A percentile compares a stretch with the other conserved stretches of the same genome.
These are phyloP conservation scores for Tetragonula clypearis DNA, from an alignment of 1,140 invertebrate species.

Conservation along the genomic window DNA sequence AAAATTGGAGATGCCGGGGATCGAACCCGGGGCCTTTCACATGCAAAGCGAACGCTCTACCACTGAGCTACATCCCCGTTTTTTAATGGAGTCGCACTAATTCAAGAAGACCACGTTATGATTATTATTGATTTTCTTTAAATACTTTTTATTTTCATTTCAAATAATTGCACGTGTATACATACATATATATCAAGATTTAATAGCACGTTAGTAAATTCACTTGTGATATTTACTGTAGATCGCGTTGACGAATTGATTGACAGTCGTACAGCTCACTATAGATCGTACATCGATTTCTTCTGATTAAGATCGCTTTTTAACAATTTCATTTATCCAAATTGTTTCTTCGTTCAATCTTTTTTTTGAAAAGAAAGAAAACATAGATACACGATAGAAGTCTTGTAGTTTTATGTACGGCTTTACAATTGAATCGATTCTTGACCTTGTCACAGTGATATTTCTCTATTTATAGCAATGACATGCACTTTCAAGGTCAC, in stretches of 20 bases:
- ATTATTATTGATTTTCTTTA: slow-evolving; percentile 7
- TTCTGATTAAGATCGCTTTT: neutral
- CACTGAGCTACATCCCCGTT: slow-evolving; percentile 81
- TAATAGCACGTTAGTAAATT: too few relatives aligned
- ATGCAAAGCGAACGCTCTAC: slow-evolving; percentile 88
- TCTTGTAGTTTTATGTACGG: too few relatives aligned
- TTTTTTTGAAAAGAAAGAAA: neutral
- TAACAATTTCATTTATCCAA: too few relatives aligned
- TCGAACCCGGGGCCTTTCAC: slow-evolving; percentile 88
- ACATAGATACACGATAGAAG: fast-evolving
- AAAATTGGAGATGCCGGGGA: slow-evolving; percentile 87
- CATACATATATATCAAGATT: neutral
- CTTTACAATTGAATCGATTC: neutral
- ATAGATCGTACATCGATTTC: neutral
- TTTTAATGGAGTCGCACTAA: slow-evolving; percentile 1
- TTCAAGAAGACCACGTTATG: neutral
- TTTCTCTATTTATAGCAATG: too few relatives aligned
- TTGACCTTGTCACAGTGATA: neutral
- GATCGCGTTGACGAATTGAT: neutral
- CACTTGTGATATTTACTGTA: too few relatives aligned
- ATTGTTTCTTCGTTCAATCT: neutral
- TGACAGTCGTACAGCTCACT: too few relatives aligned
- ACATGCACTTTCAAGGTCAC: neutral
- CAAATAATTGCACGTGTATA: neutral
- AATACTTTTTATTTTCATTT: neutral